Evolutionary conservation across 2,797 vertebrate species (phyloP), one percentile per base, ranked within the genome.

Genomic region (Gadopsis bispinosus): DNA sequence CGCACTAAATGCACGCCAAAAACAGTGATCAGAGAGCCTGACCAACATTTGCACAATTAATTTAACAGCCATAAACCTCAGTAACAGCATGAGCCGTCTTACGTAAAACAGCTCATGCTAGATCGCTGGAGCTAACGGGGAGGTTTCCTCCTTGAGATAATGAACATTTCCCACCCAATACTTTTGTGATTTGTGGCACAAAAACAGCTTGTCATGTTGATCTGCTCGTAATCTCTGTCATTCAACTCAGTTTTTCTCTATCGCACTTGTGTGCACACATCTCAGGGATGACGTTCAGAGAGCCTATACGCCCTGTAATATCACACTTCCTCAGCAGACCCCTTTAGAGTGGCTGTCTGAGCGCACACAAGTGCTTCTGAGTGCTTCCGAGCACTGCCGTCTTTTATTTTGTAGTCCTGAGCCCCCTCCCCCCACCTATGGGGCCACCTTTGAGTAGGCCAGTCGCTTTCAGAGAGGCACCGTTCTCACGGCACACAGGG

Each of bases 331-430:
- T 69, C 39, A 39, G 35, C 35, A 37, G 35, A 1, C 35, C 35
- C 35, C 9, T 37, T 37, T 37, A 8, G 39, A 8, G 19, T 17
- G 7, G 22, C 14, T 43, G 47, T 45, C 61, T 61, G 39, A 83
- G 69, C 51, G 77, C 71, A 69, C 12, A 35, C 14, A 39, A 81
- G 55, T 59, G 37, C 54, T 47, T 50, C 53, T 22, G 37, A 81
- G 53, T 50, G 59, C 70, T 59, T 69, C 76, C 0, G 0, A 67
- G 56, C 59, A 29, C 62, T 35, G 33, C n/a, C 2, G 3, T 73
- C 16, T 62, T 31, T 54, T 61, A 47, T 63, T 19, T 47, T 12
- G 19, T 31, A 53, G 37, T 7, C 59, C 56, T 16, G n/a, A 31
- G 22, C 4, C 1, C 3, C 60, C 61, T 6, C 9, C 13, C 16